Evolutionary conservation across 2,113 vertebrate species (phyloP), one percentile per base, ranked within the genome.

Genomic region (Ageneiosus marmoratus): DNA sequence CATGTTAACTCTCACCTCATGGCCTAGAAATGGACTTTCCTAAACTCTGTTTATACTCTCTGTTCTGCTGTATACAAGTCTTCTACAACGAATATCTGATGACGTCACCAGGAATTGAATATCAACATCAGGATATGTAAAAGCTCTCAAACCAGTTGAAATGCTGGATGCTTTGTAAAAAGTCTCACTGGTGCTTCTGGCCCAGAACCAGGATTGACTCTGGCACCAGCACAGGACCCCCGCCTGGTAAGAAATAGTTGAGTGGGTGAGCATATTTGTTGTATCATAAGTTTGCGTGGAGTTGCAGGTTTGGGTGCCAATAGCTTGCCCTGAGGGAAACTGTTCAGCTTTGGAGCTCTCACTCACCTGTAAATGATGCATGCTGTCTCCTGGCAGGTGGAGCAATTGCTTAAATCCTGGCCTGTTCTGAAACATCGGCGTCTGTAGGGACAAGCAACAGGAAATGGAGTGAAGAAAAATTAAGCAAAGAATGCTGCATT

Each of bases 351-450:
- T 56, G 0, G 41, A 79, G 32, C 53, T 73, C 7, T 72, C 63
- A 60, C 89, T 93, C 88, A 94, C 94, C 93, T 94, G 90, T 94
- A 94, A 53, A 94, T 89, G 70, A 93, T 90, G 58, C 94, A 94
- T 78, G 94, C 93, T 29, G 93, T 94, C 86, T 91, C 93, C 90
- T 94, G 93, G 87, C 93, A 94, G 69, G 90, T 93, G 44, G 89
- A 86, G 85, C 93, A 94, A 83, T 88, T 92, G 81, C 89, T 91
- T 37, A 93, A 88, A 82, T 94, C 91, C 86, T 92, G 92, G 86
- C 92, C 93, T n/a, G 88, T 93, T 81, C 87, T 90, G 85, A 85
- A 86, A 89, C 86, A 86, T 79, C 85, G 79, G 29, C 84, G 78
- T 65, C 93, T 93, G 20, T 50, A 80, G 83, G 37, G 58, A 62